Evolutionary conservation across 2,797 vertebrate genomes (phyloP).

Genomic region (Takifugu rubripes): DNA sequence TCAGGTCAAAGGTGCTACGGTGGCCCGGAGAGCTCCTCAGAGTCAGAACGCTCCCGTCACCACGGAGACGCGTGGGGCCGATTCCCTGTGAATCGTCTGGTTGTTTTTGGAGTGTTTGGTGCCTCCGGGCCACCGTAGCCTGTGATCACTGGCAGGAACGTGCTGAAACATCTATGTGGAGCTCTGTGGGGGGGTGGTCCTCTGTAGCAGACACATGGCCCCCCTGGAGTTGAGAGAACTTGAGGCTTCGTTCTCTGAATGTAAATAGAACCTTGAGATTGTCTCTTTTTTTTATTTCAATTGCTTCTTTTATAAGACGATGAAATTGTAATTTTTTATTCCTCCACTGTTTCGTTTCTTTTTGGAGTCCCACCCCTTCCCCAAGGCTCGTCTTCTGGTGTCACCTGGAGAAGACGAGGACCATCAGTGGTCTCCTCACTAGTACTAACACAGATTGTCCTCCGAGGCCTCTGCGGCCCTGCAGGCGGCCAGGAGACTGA

Average conservation of each 20-base stretch:
- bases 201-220: slow-evolving; percentile 50
- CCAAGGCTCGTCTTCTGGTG: slow-evolving; percentile 19
- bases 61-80: no score
- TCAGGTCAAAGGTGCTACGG: neutral
- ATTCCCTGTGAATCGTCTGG: neutral
- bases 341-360: slow-evolving; percentile 30
- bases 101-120: neutral
- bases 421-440: slow-evolving; percentile 16
- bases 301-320: slow-evolving; percentile 57
- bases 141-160: neutral
- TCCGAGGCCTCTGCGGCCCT: neutral
- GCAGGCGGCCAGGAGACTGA: slow-evolving; percentile 1
- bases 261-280: slow-evolving; percentile 69
- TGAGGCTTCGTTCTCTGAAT: slow-evolving; percentile 59
- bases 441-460: neutral
- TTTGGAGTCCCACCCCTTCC: slow-evolving; percentile 27
- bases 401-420: slow-evolving; percentile 44
- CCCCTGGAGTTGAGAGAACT: slow-evolving; percentile 33
- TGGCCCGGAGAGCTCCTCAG: neutral
- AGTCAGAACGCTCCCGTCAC: no score
- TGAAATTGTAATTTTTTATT: slow-evolving; percentile 37
- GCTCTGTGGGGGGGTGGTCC: slow-evolving; percentile 7
- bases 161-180: neutral
- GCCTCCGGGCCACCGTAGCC: slow-evolving; percentile 6
- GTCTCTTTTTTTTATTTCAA: slow-evolving; percentile 49